phyloP scores from a whole-genome alignment of 2,113 vertebrate genomes.

The Lethenteron camtschaticum region DNA sequence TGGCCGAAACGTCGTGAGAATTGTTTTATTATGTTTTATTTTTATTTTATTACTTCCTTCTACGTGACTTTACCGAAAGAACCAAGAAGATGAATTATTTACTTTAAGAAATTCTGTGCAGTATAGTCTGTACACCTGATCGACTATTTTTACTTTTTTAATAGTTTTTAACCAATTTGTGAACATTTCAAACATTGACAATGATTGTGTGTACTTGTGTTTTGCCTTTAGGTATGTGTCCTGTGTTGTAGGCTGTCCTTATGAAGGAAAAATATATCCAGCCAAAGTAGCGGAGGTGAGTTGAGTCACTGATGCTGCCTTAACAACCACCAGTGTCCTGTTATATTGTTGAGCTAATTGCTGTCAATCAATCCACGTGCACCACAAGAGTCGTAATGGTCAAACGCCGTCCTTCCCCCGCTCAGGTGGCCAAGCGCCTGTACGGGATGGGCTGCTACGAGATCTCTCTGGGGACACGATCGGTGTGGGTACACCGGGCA shows the following conservation, averaged over 20 bases:
- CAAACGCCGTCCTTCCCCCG: not conserved
- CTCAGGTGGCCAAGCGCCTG: conserved; percentile 57
- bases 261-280: conserved; percentile 66
- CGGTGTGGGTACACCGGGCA: conserved; percentile 62
- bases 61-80: no score
- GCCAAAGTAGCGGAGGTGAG: conserved; percentile 72
- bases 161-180: no score
- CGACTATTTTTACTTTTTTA: conserved; percentile 8
- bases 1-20: no score
- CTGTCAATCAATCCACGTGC: no score
- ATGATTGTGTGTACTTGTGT: no score
- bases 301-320: conserved; percentile 9
- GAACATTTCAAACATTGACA: no score
- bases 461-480: conserved; percentile 83
- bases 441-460: conserved; percentile 93
- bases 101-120: not conserved
- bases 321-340: no score
- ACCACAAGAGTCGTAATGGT: no score
- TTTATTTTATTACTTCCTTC: no score
- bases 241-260: conserved; percentile 79
- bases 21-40: no score
- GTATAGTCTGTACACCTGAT: not conserved
- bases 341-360: no score
- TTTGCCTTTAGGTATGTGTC: conserved; percentile 47
- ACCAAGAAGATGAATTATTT: no score